Base-by-base conservation (phyloP, 2,888 invertebrate genomes). In the Uropetala carovei region DNA sequence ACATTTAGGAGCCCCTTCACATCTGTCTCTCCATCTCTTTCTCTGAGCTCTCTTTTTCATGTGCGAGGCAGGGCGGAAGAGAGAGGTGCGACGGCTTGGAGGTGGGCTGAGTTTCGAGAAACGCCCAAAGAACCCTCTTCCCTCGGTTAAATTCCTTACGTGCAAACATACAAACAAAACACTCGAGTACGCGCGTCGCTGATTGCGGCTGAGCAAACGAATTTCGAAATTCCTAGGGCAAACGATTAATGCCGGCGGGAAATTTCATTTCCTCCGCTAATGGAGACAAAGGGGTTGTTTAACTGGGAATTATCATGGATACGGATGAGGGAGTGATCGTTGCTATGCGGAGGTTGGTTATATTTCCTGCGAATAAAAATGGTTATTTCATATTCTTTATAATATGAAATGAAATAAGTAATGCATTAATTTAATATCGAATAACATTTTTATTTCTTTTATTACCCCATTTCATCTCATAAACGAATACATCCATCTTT, bases 191-290 rank as follows among this genome's bases (percentile, higher is more conserved):
- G 85, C 57, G 60, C 60, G 60, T 14, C 60, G 60, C 30, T 18
- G 86, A 14, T 60, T 86, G 22, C 22, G 13, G 86, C 60, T 86
- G 86, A 86, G 60, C 60, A 86, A 86, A 86, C 60, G 60, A 86
- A 86, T 18, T 86, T 18, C 14, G 16, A 30, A 59, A 64, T 86
- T 86, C 86, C 86, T 30, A 60, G 30, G 60, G 60, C 30, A 86
- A 27, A 60, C 16, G 86, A 64, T 60, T 86, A 86, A 59, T 86
- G 75, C 86, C 10, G 27, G 22, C 27, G 86, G 30, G 30, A 60
- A 60, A 86, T 60, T 86, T 86, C 86, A 59, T 75, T 75, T 7
- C 22, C 22, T 75, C 11, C 75, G 27, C 75, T 75, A 75, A 75
- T 75, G 22, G 75, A 75, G 75, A 75, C 27, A 27, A 75, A 27